Evolutionary conservation across 92 coral and sea anemone species (phyloP).

Genomic region (Porites rus): DNA sequence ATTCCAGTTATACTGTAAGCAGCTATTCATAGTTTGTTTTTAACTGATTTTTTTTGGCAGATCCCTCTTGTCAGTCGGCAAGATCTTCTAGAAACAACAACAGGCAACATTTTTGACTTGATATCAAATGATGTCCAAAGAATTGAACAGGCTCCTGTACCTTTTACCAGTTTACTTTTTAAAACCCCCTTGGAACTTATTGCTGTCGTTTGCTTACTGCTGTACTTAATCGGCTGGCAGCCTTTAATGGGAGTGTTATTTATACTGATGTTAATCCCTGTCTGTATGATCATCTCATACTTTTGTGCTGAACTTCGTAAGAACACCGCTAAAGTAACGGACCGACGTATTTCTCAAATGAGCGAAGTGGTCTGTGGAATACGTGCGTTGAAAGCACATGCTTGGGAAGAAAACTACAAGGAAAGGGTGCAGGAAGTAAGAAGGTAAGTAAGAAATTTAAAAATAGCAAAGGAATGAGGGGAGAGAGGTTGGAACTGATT

Average conservation of each 20-base stretch:
- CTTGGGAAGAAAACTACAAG: conserved; percentile 27
- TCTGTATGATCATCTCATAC: neutral
- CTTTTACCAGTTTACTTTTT: neutral
- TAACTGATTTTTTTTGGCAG: neutral
- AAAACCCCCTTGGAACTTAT: neutral
- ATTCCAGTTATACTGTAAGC: too few relatives aligned
- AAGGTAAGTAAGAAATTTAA: neutral
- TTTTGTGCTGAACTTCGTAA: conserved; percentile 6
- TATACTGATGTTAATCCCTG: neutral
- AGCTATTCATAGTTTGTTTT: too few relatives aligned
- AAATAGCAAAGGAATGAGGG: too few relatives aligned
- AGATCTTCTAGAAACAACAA: conserved; percentile 4
- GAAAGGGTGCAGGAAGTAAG: conserved; percentile 12
- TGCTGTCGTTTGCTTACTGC: neutral
- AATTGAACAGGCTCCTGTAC: conserved; percentile 4
- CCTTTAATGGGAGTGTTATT: conserved; percentile 13
- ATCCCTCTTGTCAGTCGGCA: conserved; percentile 19
- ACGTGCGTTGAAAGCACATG: conserved; percentile 32
- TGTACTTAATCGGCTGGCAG: conserved; percentile 33
- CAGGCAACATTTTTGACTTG: conserved; percentile 1
- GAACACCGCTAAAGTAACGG: conserved; percentile 21
- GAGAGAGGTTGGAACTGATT: too few relatives aligned
- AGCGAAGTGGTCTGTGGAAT: conserved; percentile 27
- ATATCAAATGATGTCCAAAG: conserved; percentile 37
- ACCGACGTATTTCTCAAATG: conserved; percentile 15